phyloP scores from a whole-genome alignment of 2,797 vertebrate genomes.

The Urocyon cinereoargenteus region DNA sequence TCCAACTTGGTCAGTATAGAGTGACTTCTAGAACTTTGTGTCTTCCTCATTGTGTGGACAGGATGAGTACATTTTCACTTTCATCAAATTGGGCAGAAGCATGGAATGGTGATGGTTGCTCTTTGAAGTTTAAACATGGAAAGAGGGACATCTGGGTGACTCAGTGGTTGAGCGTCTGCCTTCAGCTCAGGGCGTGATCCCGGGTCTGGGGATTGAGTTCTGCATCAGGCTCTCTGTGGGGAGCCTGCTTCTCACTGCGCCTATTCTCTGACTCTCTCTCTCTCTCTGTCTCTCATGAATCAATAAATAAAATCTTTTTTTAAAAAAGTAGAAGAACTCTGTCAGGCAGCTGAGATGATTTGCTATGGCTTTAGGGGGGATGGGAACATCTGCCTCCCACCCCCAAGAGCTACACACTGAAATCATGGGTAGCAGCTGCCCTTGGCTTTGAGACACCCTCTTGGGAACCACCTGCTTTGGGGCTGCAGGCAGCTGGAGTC shows the following conservation, averaged over 20 bases:
- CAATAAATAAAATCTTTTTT: no score
- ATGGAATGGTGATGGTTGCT: accelerated
- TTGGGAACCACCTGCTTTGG: not conserved
- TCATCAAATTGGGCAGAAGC: no score
- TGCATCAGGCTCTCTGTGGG: no score
- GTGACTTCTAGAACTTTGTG: no score
- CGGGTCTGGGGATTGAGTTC: no score
- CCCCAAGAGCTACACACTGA: not conserved
- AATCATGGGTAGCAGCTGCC: not conserved
- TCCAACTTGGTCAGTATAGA: not conserved
- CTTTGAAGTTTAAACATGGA: not conserved
- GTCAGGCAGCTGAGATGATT: not conserved
- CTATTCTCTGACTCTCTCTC: no score
- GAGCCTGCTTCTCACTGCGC: no score
- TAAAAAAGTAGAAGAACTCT: not conserved
- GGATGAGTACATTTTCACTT: not conserved
- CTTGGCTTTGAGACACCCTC: not conserved
- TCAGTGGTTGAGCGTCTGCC: no score
- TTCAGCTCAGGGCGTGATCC: no score
- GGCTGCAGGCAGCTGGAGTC: not conserved
- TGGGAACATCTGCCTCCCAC: no score
- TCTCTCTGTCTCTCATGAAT: no score
- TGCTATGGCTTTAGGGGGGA: not conserved
- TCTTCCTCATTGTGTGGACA: not conserved
- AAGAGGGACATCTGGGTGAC: not conserved